Evolutionary conservation across 2,888 invertebrate species (phyloP).

Genomic region (Eretmocerus hayati): DNA sequence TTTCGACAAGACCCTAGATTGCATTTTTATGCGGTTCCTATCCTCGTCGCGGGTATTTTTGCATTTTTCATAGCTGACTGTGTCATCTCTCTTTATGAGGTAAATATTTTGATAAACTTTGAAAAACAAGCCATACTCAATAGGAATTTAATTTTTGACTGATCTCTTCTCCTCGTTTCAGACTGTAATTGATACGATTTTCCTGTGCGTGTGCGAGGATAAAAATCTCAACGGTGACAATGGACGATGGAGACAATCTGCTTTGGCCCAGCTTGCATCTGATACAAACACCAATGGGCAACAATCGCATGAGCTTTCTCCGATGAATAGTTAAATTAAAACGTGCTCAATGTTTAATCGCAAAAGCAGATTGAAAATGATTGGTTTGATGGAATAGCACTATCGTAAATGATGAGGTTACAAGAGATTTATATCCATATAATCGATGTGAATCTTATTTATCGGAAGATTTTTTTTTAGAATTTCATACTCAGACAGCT

Average conservation of each 20-base stretch:
- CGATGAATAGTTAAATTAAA: constrained; percentile 40
- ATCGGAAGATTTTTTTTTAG: no score
- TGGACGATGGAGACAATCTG: constrained; percentile 48
- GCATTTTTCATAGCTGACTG: constrained; percentile 91
- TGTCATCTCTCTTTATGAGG: constrained; percentile 89
- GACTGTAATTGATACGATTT: constrained; percentile 92
- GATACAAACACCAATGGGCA: constrained; percentile 38
- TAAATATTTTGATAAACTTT: constrained; percentile 41
- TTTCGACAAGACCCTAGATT: constrained; percentile 67
- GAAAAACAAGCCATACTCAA: not conserved
- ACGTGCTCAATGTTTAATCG: no score
- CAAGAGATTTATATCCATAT: no score
- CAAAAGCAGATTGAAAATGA: no score
- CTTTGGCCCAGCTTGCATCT: constrained; percentile 36
- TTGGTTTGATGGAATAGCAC: no score
- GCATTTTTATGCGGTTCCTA: constrained; percentile 80
- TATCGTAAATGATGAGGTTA: no score
- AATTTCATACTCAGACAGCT: no score
- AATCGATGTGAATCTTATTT: no score
- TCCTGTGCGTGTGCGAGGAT: constrained; percentile 91
- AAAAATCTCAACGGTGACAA: constrained; percentile 73
- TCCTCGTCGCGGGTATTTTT: constrained; percentile 75
- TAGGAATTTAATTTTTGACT: not conserved
- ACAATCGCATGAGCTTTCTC: constrained; percentile 47
- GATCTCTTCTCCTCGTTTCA: constrained; percentile 39